Evolutionary conservation across 2,888 invertebrate species (phyloP).

Genomic region (Exocentrus adspersus): DNA sequence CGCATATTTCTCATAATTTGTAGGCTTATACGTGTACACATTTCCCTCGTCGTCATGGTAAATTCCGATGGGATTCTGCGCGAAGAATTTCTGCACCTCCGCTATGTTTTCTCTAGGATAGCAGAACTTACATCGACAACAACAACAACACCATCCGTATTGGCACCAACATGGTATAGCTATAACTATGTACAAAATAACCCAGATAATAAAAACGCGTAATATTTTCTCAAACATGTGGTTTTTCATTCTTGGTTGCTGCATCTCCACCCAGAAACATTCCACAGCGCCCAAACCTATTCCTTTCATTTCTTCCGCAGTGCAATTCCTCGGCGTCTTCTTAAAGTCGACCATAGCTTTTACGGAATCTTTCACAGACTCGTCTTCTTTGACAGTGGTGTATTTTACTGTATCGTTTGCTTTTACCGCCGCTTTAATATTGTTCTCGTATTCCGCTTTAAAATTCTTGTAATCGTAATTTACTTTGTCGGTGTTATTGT

Average conservation of each 20-base stretch:
- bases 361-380: slow-evolving; percentile 57
- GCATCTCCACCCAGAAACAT: slow-evolving; percentile 61
- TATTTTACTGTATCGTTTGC: slow-evolving; percentile 62
- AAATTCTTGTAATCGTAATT: slow-evolving; percentile 49
- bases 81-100: slow-evolving; percentile 67
- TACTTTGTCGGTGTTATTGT: slow-evolving; percentile 24
- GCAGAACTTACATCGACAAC: slow-evolving; percentile 68
- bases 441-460: slow-evolving; percentile 63
- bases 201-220: slow-evolving; percentile 62
- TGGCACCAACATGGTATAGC: slow-evolving; percentile 67
- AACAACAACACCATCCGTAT: slow-evolving; percentile 71
- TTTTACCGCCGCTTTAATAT: slow-evolving; percentile 54
- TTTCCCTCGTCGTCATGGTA: slow-evolving; percentile 59
- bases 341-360: slow-evolving; percentile 58
- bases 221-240: slow-evolving; percentile 51
- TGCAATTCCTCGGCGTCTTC: slow-evolving; percentile 62
- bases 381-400: slow-evolving; percentile 61
- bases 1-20: slow-evolving; percentile 67
- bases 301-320: slow-evolving; percentile 60
- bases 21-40: slow-evolving; percentile 66
- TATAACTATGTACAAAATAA: slow-evolving; percentile 61
- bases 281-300: slow-evolving; percentile 56
- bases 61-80: slow-evolving; percentile 69
- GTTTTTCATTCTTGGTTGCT: slow-evolving; percentile 48
- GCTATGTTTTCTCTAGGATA: slow-evolving; percentile 67